Base-by-base conservation (phyloP, 2,888 invertebrate species). In the Hyppa rectilinea region DNA sequence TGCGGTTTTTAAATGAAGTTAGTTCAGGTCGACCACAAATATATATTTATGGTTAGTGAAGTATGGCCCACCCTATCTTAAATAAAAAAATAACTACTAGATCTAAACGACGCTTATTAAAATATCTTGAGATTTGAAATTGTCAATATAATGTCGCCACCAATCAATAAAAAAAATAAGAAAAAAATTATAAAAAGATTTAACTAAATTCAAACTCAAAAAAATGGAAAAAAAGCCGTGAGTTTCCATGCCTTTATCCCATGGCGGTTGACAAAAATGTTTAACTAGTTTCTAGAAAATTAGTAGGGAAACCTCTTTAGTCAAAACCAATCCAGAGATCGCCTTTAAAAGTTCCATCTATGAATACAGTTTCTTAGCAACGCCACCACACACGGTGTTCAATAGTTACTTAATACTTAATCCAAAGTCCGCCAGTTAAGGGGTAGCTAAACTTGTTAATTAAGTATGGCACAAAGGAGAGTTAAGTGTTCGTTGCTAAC, bases 401-500 rank as follows among this genome's bases (percentile, higher is more conserved):
- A 68, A 77, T 79, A 77, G 81, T 81, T 77, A 81, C 63, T 69
- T 72, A 68, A 26, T 38, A 78, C 67, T 75, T 80, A 83, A 82
- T 77, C 70, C 74, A 12, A 69, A 53, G 69, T 71, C 59, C 63
- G 47, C 45, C 45, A 79, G 76, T 74, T 74, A 74, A 85, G 82
- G 79, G 77, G 31, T 62, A 64, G 50, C 67, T 84, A 75, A 85
- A 82, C 80, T 84, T 81, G 80, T 83, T 87, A 87, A 87, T 87
- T 82, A 87, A 86, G 82, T 82, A 75, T 66, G 64, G 81, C 71
- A 81, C 83, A 84, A 83, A 87, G 87, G 86, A 79, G 71, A 71
- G 63, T 71, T 74, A 82, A 82, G 83, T 84, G 83, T 78, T 71
- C 73, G 78, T 63, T 63, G 56, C 62, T 81, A 80, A 80, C 85